Conservation (phyloP, 2,888 invertebrate genomes). For the Xanthia icteritia region DNA sequence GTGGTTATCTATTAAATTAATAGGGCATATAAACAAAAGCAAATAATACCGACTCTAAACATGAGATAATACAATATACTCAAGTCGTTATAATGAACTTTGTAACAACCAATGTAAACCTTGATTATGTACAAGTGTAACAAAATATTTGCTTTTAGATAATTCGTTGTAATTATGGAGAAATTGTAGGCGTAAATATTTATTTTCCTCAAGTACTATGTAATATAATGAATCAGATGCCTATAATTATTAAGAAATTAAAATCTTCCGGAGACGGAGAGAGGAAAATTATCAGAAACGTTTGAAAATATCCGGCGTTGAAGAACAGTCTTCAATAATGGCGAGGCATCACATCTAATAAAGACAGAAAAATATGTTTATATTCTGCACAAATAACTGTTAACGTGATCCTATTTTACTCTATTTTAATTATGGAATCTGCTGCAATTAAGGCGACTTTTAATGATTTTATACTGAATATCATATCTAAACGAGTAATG, state of each 20-base stretch:
- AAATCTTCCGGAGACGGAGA: background rate
- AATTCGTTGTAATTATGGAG: slow-evolving; percentile 32
- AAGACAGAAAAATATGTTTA: no score
- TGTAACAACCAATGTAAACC: slow-evolving; percentile 34
- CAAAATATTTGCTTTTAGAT: slow-evolving; percentile 56
- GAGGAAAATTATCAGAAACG: background rate
- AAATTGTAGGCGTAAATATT: slow-evolving; percentile 40
- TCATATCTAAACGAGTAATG: background rate
- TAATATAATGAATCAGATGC: slow-evolving; percentile 3
- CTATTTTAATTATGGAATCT: background rate
- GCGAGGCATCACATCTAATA: background rate
- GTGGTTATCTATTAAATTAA: slow-evolving; percentile 34
- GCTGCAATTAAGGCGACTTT: no score
- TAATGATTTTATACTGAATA: no score
- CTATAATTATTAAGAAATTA: background rate
- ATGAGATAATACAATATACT: slow-evolving; percentile 48
- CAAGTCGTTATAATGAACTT: slow-evolving; percentile 28
- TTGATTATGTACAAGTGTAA: slow-evolving; percentile 61
- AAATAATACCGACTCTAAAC: slow-evolving; percentile 58
- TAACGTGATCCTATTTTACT: background rate
- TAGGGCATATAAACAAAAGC: slow-evolving; percentile 45
- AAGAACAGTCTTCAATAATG: background rate
- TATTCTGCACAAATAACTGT: background rate
- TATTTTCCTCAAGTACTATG: slow-evolving; percentile 19
- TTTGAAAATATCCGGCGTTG: background rate